Evolutionary conservation across 2,113 vertebrate genomes (phyloP), one percentile per base, ranked within the genome.

Genomic region (Callipepla californica): DNA sequence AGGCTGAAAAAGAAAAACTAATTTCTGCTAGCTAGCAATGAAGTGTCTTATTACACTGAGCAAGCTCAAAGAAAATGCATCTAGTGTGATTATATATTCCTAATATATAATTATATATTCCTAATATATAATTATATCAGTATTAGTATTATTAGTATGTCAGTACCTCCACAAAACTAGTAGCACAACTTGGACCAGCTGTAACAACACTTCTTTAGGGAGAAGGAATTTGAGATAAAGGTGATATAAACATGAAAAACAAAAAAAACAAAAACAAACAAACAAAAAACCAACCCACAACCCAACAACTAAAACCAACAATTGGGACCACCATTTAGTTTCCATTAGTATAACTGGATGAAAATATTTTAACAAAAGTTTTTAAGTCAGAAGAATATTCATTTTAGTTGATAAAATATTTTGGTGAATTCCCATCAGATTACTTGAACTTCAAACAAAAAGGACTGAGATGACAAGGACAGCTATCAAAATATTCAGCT

Each of bases 401-500:
- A 14, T 80, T 92, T 88, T 55, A 68, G 74, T 78, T 72, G 38
- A 40, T 51, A 16, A 83, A 87, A 86, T 72, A 59, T 81, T 93
- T 85, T 89, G 11, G 59, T 89, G 66, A 89, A 77, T 80, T 87
- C 63, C 34, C 9, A 58, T 73, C 18, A 82, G 72, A 85, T 68
- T 76, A 7, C 3, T 23, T 61, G 61, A 80, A 65, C 26, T 87
- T 89, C 44, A 72, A 65, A 17, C 48, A 85, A 72, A 75, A 93
- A 82, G n/a, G 48, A 26, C 44, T 87, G 61, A 87, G 58, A 80
- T 70, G 87, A 72, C 42, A 80, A 80, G 6, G 51, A 34, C 86
- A 95, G 50, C 34, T 28, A 80, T 36, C 5, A 80, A 84, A 92
- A 94, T 67, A 90, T 85, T 88, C 90, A 61, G 21, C 38, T 65